These are phyloP conservation scores for Microctonus brassicae DNA, from an alignment of 2,888 invertebrate species.

Conservation along the genomic window DNA sequence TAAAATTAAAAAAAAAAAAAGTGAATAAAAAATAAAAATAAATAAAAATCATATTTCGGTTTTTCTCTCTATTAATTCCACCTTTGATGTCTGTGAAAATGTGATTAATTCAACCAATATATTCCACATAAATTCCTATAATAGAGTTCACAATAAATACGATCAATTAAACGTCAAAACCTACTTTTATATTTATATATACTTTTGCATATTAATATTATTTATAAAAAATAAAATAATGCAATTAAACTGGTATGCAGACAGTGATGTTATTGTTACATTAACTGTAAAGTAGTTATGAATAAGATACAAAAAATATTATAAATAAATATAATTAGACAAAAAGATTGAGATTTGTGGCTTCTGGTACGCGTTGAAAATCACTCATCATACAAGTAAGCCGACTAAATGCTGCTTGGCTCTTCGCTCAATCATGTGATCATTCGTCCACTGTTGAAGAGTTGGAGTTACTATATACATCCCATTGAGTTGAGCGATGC, in stretches of 20 bases:
- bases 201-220: too few species aligned
- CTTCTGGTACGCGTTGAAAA: conserved; percentile 14
- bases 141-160: background rate
- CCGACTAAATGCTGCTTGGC: background rate
- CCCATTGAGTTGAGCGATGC: background rate
- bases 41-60: background rate
- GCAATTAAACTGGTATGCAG: background rate
- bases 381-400: conserved; percentile 11
- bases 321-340: too few species aligned
- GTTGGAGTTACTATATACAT: too few species aligned
- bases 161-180: background rate
- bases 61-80: background rate
- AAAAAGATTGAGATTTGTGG: background rate
- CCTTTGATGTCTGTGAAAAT: background rate
- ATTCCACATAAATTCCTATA: background rate
- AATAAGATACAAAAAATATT: too few species aligned
- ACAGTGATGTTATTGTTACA: conserved; percentile 28
- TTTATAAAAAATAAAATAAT: too few species aligned
- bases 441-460: background rate
- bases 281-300: background rate
- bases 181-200: too few species aligned
- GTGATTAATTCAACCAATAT: background rate
- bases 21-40: background rate
- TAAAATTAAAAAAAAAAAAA: background rate
- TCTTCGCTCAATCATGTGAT: background rate